Evolutionary conservation across 2,888 invertebrate genomes (phyloP), one percentile per base, ranked within the genome.

Genomic region (Alloplasta piceator): DNA sequence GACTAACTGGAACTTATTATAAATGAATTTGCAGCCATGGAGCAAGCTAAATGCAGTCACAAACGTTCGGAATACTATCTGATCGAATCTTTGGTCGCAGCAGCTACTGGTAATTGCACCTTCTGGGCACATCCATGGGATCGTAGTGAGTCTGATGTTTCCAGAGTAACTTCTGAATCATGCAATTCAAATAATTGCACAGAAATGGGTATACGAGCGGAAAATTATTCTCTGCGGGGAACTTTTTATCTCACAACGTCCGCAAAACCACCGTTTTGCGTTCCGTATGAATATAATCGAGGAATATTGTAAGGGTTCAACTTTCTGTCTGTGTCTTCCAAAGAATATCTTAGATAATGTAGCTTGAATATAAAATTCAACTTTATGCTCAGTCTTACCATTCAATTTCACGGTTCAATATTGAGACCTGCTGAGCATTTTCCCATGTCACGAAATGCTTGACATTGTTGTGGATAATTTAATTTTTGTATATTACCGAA

Each of bases 41-140:
- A 93, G 73, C 93, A 93, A 89, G 94, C 94, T 0, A 93, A 94
- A 75, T 95, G 95, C 90, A 95, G 94, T 63, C 95, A 95, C 83
- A 94, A 94, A 0, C 93, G 95, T 1, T 93, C 95, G 0, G 94
- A 94, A 82, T 83, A 93, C 1, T 93, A 94, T 43, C 94, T 95
- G 82, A 95, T 93, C 0, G 94, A 95, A 86, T 94, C 94, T 0
- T 87, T 95, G 83, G 87, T 93, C 7, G 71, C 86, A 2, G 86
- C 86, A 1, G 75, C 79, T 38, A 91, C 89, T 80, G 88, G 86
- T 5, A 94, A 94, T 85, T 95, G 95, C 84, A 92, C 93, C 0
- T 94, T 95, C 80, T 93, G 92, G 87, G 94, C 94, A 6, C 93
- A 93, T 78, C 89, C 87, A 6, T 94, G 94, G 94, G 93, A 94